These are phyloP conservation scores for Formica exsecta DNA, from an alignment of 1,140 invertebrate species.

Conservation along the genomic window DNA sequence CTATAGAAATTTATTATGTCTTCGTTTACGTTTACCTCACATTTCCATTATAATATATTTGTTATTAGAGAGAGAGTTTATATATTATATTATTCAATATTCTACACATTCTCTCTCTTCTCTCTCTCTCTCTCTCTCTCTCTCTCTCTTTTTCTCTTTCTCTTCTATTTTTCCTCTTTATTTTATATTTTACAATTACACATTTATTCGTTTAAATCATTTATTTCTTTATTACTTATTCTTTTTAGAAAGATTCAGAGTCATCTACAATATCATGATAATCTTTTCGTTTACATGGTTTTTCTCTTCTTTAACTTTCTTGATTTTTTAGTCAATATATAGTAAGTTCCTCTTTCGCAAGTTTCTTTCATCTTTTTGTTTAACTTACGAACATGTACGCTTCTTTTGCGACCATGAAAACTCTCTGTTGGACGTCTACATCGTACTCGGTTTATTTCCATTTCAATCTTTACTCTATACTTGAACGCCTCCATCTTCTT, in stretches of 20 bases:
- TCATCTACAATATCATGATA: constrained; percentile 14
- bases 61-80: not conserved
- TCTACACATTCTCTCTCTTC: too few species aligned
- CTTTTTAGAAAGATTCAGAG: too few species aligned
- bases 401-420: constrained; percentile 59
- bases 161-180: too few species aligned
- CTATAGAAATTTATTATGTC: constrained; percentile 49
- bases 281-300: constrained; percentile 31
- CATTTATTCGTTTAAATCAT: not conserved
- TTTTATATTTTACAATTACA: not conserved
- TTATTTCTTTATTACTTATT: not conserved
- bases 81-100: not conserved
- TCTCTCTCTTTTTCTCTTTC: too few species aligned
- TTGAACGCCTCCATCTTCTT: constrained; percentile 31
- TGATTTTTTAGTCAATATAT: constrained; percentile 57
- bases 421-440: constrained; percentile 32
- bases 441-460: constrained; percentile 54
- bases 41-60: constrained; percentile 23
- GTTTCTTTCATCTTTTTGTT: constrained; percentile 34
- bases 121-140: too few species aligned
- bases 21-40: constrained; percentile 4
- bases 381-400: constrained; percentile 47
- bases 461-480: constrained; percentile 60
- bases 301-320: constrained; percentile 44
- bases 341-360: constrained; percentile 39